phyloP scores from a whole-genome alignment of 1,140 invertebrate genomes.

The Archivesica marissinica region DNA sequence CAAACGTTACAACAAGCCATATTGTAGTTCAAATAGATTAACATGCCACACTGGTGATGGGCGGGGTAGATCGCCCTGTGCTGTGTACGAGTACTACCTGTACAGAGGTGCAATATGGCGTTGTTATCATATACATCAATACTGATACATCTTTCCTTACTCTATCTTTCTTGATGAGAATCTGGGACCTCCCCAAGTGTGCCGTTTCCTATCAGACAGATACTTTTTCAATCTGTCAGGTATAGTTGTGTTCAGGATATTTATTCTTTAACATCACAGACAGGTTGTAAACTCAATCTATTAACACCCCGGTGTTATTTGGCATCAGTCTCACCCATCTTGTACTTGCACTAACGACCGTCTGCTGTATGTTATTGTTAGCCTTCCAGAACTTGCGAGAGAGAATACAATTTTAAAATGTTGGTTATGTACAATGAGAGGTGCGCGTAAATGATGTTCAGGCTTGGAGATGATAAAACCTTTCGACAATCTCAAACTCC shows the following conservation, averaged over 20 bases:
- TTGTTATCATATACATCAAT: neutral
- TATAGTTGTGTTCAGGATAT: neutral
- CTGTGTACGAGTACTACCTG: too few relatives aligned
- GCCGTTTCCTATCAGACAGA: neutral
- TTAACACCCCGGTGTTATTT: slow-evolving; percentile 30
- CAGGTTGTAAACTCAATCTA: slow-evolving; percentile 30
- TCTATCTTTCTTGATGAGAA: neutral
- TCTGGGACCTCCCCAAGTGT: slow-evolving; percentile 14
- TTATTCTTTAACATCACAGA: slow-evolving; percentile 14
- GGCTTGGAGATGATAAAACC: too few relatives aligned
- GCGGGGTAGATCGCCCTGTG: too few relatives aligned
- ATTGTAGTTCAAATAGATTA: too few relatives aligned
- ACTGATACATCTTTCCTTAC: slow-evolving; percentile 20
- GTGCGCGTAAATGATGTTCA: too few relatives aligned
- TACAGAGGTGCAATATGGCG: too few relatives aligned
- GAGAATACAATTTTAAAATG: too few relatives aligned
- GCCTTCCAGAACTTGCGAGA: neutral
- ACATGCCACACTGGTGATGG: too few relatives aligned
- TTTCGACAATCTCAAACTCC: too few relatives aligned
- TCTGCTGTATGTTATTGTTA: neutral
- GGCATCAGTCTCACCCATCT: neutral
- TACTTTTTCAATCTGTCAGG: slow-evolving; percentile 23
- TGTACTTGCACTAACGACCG: slow-evolving; percentile 4
- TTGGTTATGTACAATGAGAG: too few relatives aligned
- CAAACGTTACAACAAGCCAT: too few relatives aligned